Conservation (phyloP, 2,113 vertebrate species). For the Corythaeola cristata region DNA sequence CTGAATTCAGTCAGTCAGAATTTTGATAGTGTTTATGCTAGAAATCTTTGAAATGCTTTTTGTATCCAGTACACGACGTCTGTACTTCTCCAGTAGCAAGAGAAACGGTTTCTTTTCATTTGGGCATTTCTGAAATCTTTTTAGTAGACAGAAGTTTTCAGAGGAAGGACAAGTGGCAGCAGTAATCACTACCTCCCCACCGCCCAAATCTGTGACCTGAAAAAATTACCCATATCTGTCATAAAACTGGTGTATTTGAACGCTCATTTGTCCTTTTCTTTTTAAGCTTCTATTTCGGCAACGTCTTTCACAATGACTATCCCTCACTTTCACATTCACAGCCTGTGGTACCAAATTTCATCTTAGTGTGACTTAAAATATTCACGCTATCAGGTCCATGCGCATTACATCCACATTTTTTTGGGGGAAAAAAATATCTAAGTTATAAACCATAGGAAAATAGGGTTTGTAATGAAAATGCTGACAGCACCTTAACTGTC, state of each 20-base stretch:
- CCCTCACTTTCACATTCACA: constrained; percentile 17
- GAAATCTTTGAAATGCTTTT: background rate
- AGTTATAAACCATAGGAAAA: constrained; percentile 49
- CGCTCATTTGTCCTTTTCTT: background rate
- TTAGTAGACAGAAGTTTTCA: background rate
- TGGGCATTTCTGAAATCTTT: background rate
- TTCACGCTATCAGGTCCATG: constrained; percentile 5
- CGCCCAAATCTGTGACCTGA: background rate
- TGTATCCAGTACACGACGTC: rapidly evolving
- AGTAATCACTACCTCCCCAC: background rate
- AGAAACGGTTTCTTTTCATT: background rate
- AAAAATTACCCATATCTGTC: background rate
- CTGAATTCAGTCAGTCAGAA: background rate
- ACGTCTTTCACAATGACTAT: background rate
- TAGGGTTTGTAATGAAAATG: constrained; percentile 41
- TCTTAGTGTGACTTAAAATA: constrained; percentile 14
- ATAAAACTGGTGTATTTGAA: background rate
- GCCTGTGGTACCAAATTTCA: constrained; percentile 30
- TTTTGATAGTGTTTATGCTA: background rate
- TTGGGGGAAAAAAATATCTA: background rate
- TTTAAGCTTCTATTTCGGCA: constrained; percentile 33
- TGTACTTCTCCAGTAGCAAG: background rate
- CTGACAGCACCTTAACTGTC: constrained; percentile 34
- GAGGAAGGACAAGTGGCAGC: background rate
- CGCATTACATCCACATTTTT: background rate